Evolutionary conservation across 64 coral and sea anemone species (phyloP), one percentile per base, ranked within the genome.

Genomic region (Actinia equina): DNA sequence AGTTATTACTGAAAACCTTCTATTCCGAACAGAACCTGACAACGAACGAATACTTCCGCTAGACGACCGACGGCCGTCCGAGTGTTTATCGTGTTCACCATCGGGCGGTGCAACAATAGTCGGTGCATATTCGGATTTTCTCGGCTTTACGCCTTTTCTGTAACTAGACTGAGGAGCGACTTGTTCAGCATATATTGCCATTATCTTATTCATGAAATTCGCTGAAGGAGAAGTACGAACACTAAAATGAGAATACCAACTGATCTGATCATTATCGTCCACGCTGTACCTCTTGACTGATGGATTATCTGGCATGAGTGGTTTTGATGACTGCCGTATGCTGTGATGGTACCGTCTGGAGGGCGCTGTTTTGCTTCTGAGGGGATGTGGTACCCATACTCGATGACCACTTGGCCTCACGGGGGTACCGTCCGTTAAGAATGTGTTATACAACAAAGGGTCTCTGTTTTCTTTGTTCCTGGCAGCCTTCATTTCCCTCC

Each of bases 161-260:
- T 88, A 93, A 3, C 86, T 88, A 85, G 91, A 93, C 1, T 93
- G 78, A 20, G 91, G 91, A 64, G 86, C 88, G 43, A 58, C 12
- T 79, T 93, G 91, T 46, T 93, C 91, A 30, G 86, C 91, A 54
- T 93, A 89, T 2, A 93, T 59, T 15, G 80, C 42, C 91, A 93
- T 93, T 14, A 93, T 88, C 82, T 85, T 84, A 8, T 55, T 83
- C 19, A 93, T 25, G 42, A 83, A 88, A 77, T 86, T 46, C 19
- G 88, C 69, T 7, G 91, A 93, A 56, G 91, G 65, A 23, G 91
- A 92, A 82, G 78, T 88, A 44, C 65, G 64, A 9, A 92, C 22
- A 19, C 85, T 87, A 54, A 92, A 92, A 77, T 92, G 90, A 19
- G 90, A 92, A 64, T 87, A 83, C 90, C 90, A 92, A 70, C 90